These are phyloP conservation scores for Chloroceryle inda DNA, from an alignment of 2,797 vertebrate genomes.

Conservation along the genomic window DNA sequence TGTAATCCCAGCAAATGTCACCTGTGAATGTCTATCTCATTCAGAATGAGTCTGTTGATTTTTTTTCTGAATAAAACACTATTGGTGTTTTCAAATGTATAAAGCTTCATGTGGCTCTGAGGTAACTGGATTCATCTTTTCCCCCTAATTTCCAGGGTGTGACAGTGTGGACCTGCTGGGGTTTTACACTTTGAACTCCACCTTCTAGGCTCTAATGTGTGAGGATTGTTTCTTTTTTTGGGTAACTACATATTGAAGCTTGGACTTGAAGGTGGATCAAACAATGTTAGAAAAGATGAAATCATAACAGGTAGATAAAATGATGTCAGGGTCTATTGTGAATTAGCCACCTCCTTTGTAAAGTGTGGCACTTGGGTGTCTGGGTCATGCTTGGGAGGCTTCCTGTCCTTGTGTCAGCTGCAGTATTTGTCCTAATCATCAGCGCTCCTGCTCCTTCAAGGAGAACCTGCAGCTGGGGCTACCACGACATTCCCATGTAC, in stretches of 20 bases:
- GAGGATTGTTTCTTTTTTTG: neutral
- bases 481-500: fast-evolving
- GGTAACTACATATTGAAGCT: neutral
- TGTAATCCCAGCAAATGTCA: neutral
- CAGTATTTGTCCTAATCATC: neutral
- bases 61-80: slow-evolving; percentile 52
- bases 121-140: neutral
- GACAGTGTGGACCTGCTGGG: neutral
- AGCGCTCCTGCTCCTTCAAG: neutral
- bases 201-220: neutral
- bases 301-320: neutral
- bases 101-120: neutral
- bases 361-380: neutral
- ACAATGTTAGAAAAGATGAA: neutral
- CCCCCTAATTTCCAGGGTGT: neutral
- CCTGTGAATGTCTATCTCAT: neutral
- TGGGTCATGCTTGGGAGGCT: neutral
- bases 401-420: neutral
- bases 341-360: neutral
- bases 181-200: neutral
- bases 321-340: neutral
- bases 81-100: neutral
- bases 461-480: neutral
- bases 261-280: neutral
- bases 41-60: neutral